phyloP scores from a whole-genome alignment of 2,113 vertebrate genomes.

The Microtus pennsylvanicus region DNA sequence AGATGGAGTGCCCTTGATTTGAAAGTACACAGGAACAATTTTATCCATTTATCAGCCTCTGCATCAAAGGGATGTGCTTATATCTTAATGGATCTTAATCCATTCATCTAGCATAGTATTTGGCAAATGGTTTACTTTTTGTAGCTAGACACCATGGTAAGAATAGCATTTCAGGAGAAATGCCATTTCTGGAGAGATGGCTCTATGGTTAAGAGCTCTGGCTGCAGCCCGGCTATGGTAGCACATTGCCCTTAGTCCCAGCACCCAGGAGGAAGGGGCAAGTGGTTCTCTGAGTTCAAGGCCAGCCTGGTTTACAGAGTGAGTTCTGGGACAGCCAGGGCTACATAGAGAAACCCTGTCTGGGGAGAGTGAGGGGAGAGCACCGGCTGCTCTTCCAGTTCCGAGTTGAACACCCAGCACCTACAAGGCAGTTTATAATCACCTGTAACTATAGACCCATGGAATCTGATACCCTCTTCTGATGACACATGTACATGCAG shows the following conservation, averaged over 20 bases:
- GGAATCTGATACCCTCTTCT: not conserved
- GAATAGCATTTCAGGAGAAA: not conserved
- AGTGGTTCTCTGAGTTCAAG: not conserved
- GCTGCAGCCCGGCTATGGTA: too few relatives aligned
- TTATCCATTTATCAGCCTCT: not conserved
- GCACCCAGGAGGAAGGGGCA: not conserved
- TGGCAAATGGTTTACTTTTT: conserved; percentile 2
- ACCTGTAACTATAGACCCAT: not conserved
- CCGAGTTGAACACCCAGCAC: not conserved
- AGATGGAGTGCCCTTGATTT: conserved; percentile 27
- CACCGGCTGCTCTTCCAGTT: not conserved
- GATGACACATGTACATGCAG: not conserved
- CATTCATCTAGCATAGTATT: not conserved
- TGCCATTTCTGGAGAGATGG: not conserved
- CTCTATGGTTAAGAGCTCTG: not conserved
- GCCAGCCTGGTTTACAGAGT: not conserved
- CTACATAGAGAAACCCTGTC: not conserved
- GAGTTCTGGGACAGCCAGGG: not conserved
- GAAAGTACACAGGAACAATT: not conserved
- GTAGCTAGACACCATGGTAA: not conserved
- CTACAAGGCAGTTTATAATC: not conserved
- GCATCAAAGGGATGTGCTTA: conserved; percentile 1
- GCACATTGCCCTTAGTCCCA: too few relatives aligned
- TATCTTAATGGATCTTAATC: not conserved
- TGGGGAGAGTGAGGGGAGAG: not conserved